phyloP scores from a whole-genome alignment of 2,113 vertebrate species.

The Alligator sinensis region DNA sequence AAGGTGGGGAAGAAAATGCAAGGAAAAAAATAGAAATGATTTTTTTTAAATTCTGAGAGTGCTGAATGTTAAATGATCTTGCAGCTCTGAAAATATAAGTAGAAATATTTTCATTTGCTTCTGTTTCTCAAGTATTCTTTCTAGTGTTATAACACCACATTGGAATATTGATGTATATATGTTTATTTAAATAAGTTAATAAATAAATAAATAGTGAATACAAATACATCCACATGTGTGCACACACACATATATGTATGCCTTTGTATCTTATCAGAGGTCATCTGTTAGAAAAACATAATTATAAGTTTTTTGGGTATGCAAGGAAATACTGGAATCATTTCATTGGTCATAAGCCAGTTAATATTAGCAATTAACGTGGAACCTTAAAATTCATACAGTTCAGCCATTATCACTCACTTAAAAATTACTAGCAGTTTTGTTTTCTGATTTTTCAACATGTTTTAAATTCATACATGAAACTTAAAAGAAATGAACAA shows the following conservation, averaged over 20 bases:
- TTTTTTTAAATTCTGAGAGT: background rate
- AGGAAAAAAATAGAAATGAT: accelerated
- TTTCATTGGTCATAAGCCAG: background rate
- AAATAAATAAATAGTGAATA: too few relatives aligned
- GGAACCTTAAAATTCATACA: background rate
- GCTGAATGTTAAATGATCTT: background rate
- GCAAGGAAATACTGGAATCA: background rate
- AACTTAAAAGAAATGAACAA: background rate
- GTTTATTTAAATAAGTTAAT: too few relatives aligned
- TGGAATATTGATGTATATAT: too few relatives aligned
- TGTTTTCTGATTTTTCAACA: background rate
- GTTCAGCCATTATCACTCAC: background rate
- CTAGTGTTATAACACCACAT: too few relatives aligned
- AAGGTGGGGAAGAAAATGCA: background rate
- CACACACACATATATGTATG: background rate
- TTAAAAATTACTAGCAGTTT: background rate
- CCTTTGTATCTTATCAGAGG: background rate
- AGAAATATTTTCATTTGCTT: too few relatives aligned
- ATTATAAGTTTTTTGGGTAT: background rate
- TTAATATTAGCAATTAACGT: background rate
- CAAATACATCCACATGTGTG: too few relatives aligned
- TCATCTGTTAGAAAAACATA: background rate
- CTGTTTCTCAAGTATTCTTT: background rate
- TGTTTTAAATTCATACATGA: background rate
- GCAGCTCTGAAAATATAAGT: background rate